phyloP scores from a whole-genome alignment of 2,797 vertebrate genomes.

The Glossophaga mutica region DNA sequence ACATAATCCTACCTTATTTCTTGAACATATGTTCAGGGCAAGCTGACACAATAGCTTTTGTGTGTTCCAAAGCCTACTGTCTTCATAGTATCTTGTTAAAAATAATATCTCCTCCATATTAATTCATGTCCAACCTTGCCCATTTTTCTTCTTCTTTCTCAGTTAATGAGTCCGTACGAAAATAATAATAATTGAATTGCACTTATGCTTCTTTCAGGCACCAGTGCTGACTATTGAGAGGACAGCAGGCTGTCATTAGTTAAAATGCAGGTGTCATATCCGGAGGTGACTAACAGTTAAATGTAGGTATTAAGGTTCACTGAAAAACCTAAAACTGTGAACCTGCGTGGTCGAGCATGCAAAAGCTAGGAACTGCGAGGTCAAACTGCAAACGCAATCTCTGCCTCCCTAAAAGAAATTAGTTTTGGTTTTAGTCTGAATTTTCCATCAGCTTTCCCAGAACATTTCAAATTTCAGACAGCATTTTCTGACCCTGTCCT shows the following conservation, averaged over 20 bases:
- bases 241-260: background rate
- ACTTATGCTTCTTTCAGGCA: background rate
- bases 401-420: conserved; percentile 43
- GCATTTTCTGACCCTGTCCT: conserved; percentile 39
- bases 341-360: background rate
- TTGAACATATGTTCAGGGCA: background rate
- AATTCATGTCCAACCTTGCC: background rate
- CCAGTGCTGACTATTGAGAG: background rate
- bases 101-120: background rate
- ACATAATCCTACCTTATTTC: background rate
- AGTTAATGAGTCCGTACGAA: background rate
- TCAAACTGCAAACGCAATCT: background rate
- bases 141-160: background rate
- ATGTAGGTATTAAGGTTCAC: background rate
- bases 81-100: conserved; percentile 1
- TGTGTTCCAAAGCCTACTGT: background rate
- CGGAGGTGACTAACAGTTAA: background rate
- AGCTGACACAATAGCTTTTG: background rate
- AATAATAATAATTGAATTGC: background rate
- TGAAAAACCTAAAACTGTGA: background rate
- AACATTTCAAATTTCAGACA: conserved; percentile 45
- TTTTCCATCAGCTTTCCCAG: conserved; percentile 32
- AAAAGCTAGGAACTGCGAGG: background rate
- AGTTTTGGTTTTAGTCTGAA: conserved; percentile 53
- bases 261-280: background rate